Evolutionary conservation across 2,797 vertebrate genomes (phyloP).

Genomic region (Gobio occitaniae): DNA sequence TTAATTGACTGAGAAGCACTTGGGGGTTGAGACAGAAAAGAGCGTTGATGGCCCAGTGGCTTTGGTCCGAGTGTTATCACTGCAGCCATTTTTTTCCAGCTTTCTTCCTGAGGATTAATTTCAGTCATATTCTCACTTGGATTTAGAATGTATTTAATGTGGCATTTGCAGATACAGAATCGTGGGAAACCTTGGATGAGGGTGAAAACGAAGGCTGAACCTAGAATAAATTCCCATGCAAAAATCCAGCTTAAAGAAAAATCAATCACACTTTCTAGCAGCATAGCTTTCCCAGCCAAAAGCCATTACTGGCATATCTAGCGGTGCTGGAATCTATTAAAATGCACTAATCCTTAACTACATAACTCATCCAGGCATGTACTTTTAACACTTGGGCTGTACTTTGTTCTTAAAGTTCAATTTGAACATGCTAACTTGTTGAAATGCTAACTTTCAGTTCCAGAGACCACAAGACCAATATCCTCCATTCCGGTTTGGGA

Average conservation of each 20-base stretch:
- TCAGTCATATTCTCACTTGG: slow-evolving; percentile 24
- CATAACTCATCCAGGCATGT: slow-evolving; percentile 1
- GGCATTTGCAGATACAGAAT: slow-evolving; percentile 24
- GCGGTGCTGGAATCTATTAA: slow-evolving; percentile 11
- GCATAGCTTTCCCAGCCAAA: slow-evolving; percentile 20
- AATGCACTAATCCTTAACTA: slow-evolving; percentile 12
- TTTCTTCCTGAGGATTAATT: slow-evolving; percentile 35
- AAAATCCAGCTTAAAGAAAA: slow-evolving; percentile 45
- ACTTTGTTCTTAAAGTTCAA: neutral
- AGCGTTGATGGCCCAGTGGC: slow-evolving; percentile 5
- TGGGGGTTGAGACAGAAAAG: slow-evolving; percentile 12
- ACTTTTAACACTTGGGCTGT: neutral
- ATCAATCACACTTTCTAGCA: slow-evolving; percentile 38
- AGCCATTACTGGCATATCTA: slow-evolving; percentile 20
- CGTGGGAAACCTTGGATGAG: slow-evolving; percentile 35
- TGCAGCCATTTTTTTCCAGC: slow-evolving; percentile 15
- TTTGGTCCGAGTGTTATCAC: slow-evolving; percentile 29
- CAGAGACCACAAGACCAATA: slow-evolving; percentile 97
- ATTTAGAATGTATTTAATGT: slow-evolving; percentile 33
- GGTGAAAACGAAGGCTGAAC: slow-evolving; percentile 37
- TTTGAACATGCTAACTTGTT: slow-evolving; percentile 36
- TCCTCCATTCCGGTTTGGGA: slow-evolving; percentile 96
- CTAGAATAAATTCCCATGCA: slow-evolving; percentile 40
- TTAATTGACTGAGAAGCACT: slow-evolving; percentile 47
- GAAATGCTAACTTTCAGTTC: slow-evolving; percentile 79